Base-by-base conservation (phyloP, 2,113 vertebrate genomes). In the Notiomystis cincta region DNA sequence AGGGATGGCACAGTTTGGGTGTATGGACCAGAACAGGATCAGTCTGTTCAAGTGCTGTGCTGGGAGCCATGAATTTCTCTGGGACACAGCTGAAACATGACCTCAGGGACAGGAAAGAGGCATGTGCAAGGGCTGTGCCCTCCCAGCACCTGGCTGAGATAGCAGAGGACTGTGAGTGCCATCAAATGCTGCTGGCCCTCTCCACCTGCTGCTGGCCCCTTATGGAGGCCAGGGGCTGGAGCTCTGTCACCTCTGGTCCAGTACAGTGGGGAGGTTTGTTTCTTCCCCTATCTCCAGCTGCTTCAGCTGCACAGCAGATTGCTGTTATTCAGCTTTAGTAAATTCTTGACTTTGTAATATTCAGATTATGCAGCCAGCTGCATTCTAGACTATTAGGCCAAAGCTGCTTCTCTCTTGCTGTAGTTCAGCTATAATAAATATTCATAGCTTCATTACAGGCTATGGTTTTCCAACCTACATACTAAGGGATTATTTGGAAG, bases 391-490 rank as follows among this genome's bases (percentile, higher is more conserved):
- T 85, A 58, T 83, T 66, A 86, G 72, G 84, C 45, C 75, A 65
- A 95, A 92, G 69, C 70, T 78, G 77, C 79, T 81, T 66, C 92
- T 94, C 51, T 44, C 82, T 95, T 73, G 57, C 60, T 86, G 78
- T 51, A 85, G 60, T 83, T 83, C 54, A 94, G 67, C 27, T 81
- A 24, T 84, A 78, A 96, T 93, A 96, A 95, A 94, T 96, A 96
- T 96, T 95, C 90, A 97, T 92, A 94, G 67, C 82, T 91, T 94
- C 89, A 86, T 96, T 90, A 87, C 31, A 67, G 82, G 42, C 70
- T 83, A 9, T 58, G 73, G 48, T 71, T 93, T 96, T 66, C 69
- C 2, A 11, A 28, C 60, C 53, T 96, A 84, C 0, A 0, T 92
- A 79, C 64, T 61, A 67, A 83, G 69, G 60, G 77, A 95, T 95